phyloP scores from a whole-genome alignment of 35 echinoderm and acorn worm genomes.

The Patiria miniata region DNA sequence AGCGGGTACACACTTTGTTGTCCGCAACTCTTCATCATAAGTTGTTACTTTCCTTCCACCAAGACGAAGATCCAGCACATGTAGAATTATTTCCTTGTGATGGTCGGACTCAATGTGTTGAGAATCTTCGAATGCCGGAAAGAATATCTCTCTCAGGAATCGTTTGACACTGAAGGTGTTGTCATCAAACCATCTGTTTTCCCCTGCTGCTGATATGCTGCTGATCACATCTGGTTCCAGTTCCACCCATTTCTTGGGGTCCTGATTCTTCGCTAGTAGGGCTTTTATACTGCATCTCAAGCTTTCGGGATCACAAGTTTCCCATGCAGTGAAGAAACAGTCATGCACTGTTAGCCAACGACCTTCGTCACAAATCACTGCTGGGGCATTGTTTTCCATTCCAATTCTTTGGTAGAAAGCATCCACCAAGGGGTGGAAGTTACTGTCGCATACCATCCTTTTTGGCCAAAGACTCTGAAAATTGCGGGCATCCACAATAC shows the following conservation, averaged over 20 bases:
- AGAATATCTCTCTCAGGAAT: background rate
- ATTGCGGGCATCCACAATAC: background rate
- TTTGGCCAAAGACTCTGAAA: conserved; percentile 75
- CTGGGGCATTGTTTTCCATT: background rate
- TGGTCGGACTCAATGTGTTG: background rate
- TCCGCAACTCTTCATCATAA: conserved; percentile 17
- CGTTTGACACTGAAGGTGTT: background rate
- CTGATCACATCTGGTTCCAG: background rate
- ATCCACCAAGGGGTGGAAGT: conserved; percentile 25
- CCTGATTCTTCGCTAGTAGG: background rate
- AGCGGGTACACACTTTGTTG: conserved; percentile 1
- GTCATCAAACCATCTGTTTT: background rate
- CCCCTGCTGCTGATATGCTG: background rate
- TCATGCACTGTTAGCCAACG: conserved; percentile 18
- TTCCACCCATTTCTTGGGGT: conserved; percentile 2
- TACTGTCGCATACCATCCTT: background rate
- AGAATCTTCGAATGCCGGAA: background rate
- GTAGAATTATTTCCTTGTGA: background rate
- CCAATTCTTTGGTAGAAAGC: conserved; percentile 42
- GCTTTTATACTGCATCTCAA: background rate
- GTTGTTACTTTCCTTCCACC: background rate
- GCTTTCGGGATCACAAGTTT: background rate
- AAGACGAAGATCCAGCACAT: conserved; percentile 35
- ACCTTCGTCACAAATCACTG: conserved; percentile 30
- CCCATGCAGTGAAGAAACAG: conserved; percentile 20